Percentiles rank a stretch among this genome's conserved stretches.
Evolutionary conservation across 1,140 invertebrate genomes (phyloP).

Genomic region (Caenorhabditis elegans): WBcel235 BX284603.4:9594001-9594500

Average conservation of each 20-base stretch:
- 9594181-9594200: too few species aligned
- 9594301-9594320: slow-evolving; percentile 72
- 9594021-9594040: too few species aligned
- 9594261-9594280: slow-evolving; percentile 40
- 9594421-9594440: slow-evolving; percentile 78
- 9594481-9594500: background rate
- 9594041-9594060: too few species aligned
- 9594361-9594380: slow-evolving; percentile 89
- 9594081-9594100: too few species aligned
- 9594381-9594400: slow-evolving; percentile 92
- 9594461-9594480: background rate
- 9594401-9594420: slow-evolving; percentile 84
- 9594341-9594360: slow-evolving; percentile 93
- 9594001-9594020: too few species aligned
- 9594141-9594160: too few species aligned
- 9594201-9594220: too few species aligned
- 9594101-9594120: too few species aligned
- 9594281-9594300: slow-evolving; percentile 76
- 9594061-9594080: too few species aligned
- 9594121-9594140: too few species aligned
- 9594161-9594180: too few species aligned
- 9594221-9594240: slow-evolving; percentile 38
- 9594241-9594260: slow-evolving; percentile 39
- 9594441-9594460: too few species aligned
- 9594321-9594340: slow-evolving; percentile 74